Evolutionary conservation across 2,797 vertebrate genomes (phyloP).

Genomic region (Diceros bicornis): DNA sequence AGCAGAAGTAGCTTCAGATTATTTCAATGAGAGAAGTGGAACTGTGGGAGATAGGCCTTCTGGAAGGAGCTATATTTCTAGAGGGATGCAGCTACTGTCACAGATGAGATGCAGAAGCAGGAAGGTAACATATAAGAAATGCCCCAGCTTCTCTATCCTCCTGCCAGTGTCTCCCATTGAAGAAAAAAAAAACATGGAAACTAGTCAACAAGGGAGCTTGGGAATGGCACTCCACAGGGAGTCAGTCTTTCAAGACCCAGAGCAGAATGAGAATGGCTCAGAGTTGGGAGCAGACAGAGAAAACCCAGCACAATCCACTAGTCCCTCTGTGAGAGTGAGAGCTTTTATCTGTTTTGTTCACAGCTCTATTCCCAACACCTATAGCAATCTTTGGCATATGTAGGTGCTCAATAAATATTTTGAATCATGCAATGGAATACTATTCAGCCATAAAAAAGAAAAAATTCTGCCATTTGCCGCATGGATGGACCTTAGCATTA

Average conservation of each 20-base stretch:
- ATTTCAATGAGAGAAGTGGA: slow-evolving; percentile 51
- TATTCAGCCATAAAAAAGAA: background rate
- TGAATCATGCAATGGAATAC: background rate
- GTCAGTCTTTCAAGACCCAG: background rate
- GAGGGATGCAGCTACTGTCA: background rate
- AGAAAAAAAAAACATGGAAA: background rate
- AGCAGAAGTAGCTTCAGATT: background rate
- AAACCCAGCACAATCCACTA: background rate
- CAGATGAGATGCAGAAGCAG: slow-evolving; percentile 2
- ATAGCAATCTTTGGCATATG: background rate
- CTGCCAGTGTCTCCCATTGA: background rate
- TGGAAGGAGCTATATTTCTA: background rate
- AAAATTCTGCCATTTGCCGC: background rate
- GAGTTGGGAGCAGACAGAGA: background rate
- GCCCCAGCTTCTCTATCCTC: background rate
- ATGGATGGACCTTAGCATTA: background rate
- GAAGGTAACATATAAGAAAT: background rate
- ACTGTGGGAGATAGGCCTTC: background rate
- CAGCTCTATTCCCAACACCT: background rate
- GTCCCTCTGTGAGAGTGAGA: background rate
- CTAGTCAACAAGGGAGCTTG: background rate
- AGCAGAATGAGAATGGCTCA: background rate
- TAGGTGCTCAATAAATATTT: background rate
- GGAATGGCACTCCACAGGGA: background rate
- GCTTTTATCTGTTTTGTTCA: background rate